These are phyloP conservation scores for Furnarius figulus DNA, from an alignment of 2,113 vertebrate genomes.

Conservation along the genomic window DNA sequence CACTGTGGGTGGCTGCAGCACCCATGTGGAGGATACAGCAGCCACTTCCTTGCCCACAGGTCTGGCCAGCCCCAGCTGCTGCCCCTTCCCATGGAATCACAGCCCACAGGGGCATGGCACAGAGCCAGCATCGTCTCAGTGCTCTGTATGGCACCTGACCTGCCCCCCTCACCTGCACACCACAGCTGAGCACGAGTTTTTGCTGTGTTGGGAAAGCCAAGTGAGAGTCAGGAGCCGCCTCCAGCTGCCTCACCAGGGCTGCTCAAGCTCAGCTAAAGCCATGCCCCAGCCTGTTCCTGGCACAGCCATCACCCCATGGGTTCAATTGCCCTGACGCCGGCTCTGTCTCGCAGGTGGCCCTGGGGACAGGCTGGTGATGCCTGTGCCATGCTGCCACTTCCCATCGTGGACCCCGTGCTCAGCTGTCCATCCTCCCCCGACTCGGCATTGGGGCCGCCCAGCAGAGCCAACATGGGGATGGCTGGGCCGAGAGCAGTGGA, in stretches of 20 bases:
- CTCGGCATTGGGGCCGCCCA: fast-evolving
- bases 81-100: background rate
- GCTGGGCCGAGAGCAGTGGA: fast-evolving
- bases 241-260: background rate
- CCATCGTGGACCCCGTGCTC: background rate
- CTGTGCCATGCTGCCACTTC: background rate
- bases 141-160: fast-evolving
- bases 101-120: fast-evolving
- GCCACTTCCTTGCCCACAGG: background rate
- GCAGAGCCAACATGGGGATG: fast-evolving
- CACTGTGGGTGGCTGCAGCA: background rate
- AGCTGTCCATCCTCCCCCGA: background rate
- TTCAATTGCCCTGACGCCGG: background rate
- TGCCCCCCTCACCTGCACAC: fast-evolving
- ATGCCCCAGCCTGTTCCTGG: fast-evolving
- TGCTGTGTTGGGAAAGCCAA: fast-evolving
- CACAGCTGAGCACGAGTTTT: fast-evolving
- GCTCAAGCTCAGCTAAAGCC: fast-evolving
- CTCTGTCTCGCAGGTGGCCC: background rate
- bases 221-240: background rate
- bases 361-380: background rate
- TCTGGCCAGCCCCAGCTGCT: background rate
- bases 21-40: fast-evolving
- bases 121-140: fast-evolving
- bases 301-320: background rate